Conservation (phyloP, 1,140 invertebrate species). For the Stegodyphus dumicola region DNA sequence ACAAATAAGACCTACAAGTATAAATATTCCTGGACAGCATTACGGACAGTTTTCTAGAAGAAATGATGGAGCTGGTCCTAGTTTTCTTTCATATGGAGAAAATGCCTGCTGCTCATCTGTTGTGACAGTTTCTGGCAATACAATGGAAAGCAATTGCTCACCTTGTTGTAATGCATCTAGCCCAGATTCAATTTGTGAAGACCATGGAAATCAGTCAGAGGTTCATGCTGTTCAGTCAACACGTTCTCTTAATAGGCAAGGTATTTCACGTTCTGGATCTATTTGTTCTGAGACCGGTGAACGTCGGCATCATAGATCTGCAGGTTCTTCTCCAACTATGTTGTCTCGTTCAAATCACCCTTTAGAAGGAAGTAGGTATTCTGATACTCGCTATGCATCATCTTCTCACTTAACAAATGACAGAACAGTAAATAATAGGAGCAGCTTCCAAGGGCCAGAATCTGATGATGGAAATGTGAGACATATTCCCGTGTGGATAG, state of each 20-base stretch:
- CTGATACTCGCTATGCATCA: conserved; percentile 42
- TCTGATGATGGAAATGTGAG: conserved; percentile 8
- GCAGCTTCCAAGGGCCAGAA: background rate
- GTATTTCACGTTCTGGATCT: conserved; percentile 62
- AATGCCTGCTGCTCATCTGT: conserved; percentile 46
- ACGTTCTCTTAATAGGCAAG: conserved; percentile 16
- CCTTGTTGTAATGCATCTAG: conserved; percentile 30
- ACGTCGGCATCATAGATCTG: conserved; percentile 49
- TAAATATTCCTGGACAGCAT: conserved; percentile 39
- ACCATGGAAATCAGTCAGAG: background rate
- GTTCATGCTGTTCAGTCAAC: conserved; percentile 35
- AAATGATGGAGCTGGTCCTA: conserved; percentile 40
- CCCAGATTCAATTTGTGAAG: conserved; percentile 28
- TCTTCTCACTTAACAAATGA: conserved; percentile 26
- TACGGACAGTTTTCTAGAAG: conserved; percentile 1
- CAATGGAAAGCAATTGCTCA: conserved; percentile 19
- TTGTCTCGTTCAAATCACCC: conserved; percentile 6
- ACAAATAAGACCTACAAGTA: conserved; percentile 27
- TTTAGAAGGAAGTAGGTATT: background rate
- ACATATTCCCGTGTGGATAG: conserved; percentile 52
- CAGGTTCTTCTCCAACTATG: conserved; percentile 41
- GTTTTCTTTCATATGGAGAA: conserved; percentile 37
- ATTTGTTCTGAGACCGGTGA: conserved; percentile 64
- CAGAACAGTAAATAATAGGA: conserved; percentile 24
- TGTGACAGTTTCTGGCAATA: conserved; percentile 39